Evolutionary conservation across 2,888 invertebrate genomes (phyloP), one percentile per base, ranked within the genome.

Genomic region (Exocentrus adspersus): DNA sequence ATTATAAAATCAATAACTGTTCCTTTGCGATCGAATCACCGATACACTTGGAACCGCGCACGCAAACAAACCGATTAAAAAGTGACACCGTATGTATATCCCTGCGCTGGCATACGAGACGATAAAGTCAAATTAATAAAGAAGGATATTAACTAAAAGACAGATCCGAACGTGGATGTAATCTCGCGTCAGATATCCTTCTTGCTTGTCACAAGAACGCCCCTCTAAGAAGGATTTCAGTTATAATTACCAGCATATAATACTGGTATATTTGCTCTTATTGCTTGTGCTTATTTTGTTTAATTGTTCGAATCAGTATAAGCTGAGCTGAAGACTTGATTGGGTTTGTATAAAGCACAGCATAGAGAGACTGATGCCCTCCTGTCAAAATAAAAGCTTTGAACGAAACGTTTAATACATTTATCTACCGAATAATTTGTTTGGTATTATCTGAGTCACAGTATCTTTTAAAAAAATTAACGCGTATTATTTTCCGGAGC

Each of bases 391-490:
- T n/a, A n/a, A n/a, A n/a, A n/a, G n/a, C n/a, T n/a, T n/a, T n/a
- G 48, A 30, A 48, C 28, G 28, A 5, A 14, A 16, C 16, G 12
- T 20, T 37, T 17, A 48, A 51, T 32, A 51, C 17, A 10, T 20
- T 51, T 51, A 51, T 51, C 51, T 51, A 19, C 6, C 17, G 7
- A 17, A 32, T 51, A 51, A 51, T 51, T 57, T 30, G 14, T 14
- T 46, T 12, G 46, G 46, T 16, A 32, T 17, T 57, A 57, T 57
- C 57, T 57, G 14, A 7, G 30, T 16, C 46, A 42, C 46, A 32
- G 14, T 57, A 57, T 46, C 57, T 16, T 30, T 57, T 17, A 57
- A 45, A 57, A 57, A 46, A n/a, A n/a, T n/a, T 57, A 57, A 45
- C 46, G 30, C 57, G n/a, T 57, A 57, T 57, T 46, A 57, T 32